Evolutionary conservation across 2,888 invertebrate species (phyloP), one percentile per base, ranked within the genome.

Genomic region (Linnaemya vulpina): DNA sequence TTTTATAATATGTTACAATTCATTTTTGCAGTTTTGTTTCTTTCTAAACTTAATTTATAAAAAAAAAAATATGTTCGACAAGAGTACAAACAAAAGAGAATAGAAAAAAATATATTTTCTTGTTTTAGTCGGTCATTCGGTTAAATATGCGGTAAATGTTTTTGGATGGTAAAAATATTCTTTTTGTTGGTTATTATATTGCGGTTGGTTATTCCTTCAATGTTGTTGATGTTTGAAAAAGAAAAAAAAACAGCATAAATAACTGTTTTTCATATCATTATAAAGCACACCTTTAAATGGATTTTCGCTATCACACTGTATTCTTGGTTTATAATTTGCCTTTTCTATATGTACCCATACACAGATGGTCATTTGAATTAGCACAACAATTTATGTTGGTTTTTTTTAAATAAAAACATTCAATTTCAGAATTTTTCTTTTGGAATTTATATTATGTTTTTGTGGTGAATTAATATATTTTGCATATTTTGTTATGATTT

Each of bases 121-220:
- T 80, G 68, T 77, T 77, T 84, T 84, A 81, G 81, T 85, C 84
- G 84, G 84, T 85, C 84, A 85, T 74, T 85, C 81, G 84, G 81
- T 85, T 78, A 85, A 81, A 74, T 75, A 78, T 81, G 74, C 73
- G 81, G 84, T 81, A 81, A 84, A 76, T 81, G 77, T 70, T 81
- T 81, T 76, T 65, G 40, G 43, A 30, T 77, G 15, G 11, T 55
- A 46, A 76, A 9, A 60, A 43, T 76, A 65, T 53, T 73, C 7
- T 67, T 38, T 20, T 11, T 68, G 20, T 38, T 67, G 4, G 7
- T 78, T 11, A 53, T 62, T 20, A 35, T 49, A 35, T 62, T 68
- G 63, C 70, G 67, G 53, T 77, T 75, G 67, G 53, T 77, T 75
- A 35, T 15, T 79, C 82, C 60, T 63, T 43, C 20, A 62, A 13